Evolutionary conservation across 2,888 invertebrate genomes (phyloP).

Genomic region (Cosmia trapezina): DNA sequence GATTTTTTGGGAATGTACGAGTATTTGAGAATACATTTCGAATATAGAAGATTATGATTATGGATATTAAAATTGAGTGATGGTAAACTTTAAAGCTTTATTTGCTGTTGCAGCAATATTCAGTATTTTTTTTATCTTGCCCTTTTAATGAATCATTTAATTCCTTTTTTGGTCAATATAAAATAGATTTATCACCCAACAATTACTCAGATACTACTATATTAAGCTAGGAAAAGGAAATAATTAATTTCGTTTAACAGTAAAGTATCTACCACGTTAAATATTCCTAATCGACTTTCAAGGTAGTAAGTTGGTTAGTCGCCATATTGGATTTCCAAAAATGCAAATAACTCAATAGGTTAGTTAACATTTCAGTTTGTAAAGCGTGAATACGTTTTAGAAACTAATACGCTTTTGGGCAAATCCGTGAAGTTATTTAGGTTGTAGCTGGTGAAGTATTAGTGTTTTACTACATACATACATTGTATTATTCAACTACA

Average conservation of each 20-base stretch:
- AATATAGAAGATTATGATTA: neutral
- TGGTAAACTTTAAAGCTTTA: neutral
- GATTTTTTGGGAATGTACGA: neutral
- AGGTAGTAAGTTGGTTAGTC: slow-evolving; percentile 28
- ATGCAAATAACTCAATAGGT: slow-evolving; percentile 43
- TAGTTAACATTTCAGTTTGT: slow-evolving; percentile 46
- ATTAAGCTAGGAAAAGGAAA: slow-evolving; percentile 25
- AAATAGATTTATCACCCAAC: slow-evolving; percentile 18
- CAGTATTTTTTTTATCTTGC: neutral
- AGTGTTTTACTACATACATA: neutral
- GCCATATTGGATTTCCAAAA: slow-evolving; percentile 54
- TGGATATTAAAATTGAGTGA: neutral
- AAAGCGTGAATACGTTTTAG: slow-evolving; percentile 46
- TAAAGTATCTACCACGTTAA: slow-evolving; percentile 27
- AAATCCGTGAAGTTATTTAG: slow-evolving; percentile 59
- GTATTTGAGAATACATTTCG: neutral
- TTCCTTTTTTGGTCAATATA: neutral
- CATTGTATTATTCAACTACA: neutral
- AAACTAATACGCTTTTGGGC: slow-evolving; percentile 47
- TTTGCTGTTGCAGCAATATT: neutral
- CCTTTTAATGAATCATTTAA: neutral
- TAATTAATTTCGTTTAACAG: slow-evolving; percentile 37
- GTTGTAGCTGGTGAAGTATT: slow-evolving; percentile 37
- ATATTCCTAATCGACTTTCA: slow-evolving; percentile 39
- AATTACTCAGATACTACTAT: slow-evolving; percentile 22